phyloP scores from a whole-genome alignment of 2,888 invertebrate genomes.

The Polymixis lichenea region DNA sequence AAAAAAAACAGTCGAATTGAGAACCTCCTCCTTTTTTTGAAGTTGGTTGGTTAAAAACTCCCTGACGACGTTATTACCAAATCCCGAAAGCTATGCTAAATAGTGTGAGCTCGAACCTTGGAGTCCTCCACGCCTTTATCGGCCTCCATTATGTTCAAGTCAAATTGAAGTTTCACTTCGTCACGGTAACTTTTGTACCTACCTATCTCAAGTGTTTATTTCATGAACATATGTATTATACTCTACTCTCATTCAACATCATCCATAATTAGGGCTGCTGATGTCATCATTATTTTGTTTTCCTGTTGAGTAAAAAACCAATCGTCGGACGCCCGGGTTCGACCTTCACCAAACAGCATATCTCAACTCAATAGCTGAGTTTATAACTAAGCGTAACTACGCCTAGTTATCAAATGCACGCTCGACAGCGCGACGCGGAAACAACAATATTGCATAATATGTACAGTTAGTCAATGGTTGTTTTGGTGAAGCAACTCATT shows the following conservation, averaged over 20 bases:
- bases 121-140: neutral
- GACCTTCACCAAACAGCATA: neutral
- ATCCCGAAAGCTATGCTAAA: no score
- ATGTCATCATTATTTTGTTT: constrained; percentile 20
- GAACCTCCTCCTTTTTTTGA: no score
- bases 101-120: neutral
- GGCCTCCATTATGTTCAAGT: neutral
- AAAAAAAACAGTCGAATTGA: no score
- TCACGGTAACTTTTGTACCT: neutral
- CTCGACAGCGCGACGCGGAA: neutral
- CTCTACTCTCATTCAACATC: neutral
- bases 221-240: neutral
- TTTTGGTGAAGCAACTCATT: constrained; percentile 18
- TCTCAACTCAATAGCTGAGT: neutral
- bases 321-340: neutral
- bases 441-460: constrained; percentile 13
- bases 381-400: neutral
- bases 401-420: neutral
- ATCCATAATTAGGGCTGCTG: neutral
- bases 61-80: neutral
- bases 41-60: no score
- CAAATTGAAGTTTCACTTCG: neutral
- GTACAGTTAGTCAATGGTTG: neutral
- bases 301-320: constrained; percentile 23
- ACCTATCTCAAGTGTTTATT: neutral